Base-by-base conservation (phyloP, 2,888 invertebrate genomes). In the Hydroisotoma schaefferi region DNA sequence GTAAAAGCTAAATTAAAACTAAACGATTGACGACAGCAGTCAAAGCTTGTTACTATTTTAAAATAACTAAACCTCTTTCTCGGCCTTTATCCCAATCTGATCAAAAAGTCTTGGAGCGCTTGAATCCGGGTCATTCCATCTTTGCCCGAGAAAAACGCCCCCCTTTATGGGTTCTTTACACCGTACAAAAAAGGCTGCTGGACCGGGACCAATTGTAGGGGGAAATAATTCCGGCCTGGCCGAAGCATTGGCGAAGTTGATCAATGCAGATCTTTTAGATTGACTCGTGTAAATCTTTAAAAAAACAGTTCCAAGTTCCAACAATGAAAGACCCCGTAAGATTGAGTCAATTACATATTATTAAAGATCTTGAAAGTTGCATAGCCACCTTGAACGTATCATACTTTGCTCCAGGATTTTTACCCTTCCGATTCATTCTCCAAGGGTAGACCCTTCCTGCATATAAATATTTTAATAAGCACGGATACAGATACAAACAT, bases 51-150 rank as follows among this genome's bases (percentile, higher is more conserved):
- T 33, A 15, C 33, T n/a, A n/a, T n/a, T n/a, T n/a, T n/a, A n/a
- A n/a, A n/a, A n/a, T 33, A 33, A 10, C 33, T 8, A 20, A 10
- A 59, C 62, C 29, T 63, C 54, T 59, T 40, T 59, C 23, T 38
- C 23, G 15, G 25, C 18, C 23, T 57, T 33, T n/a, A 55, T 49
- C 6, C 28, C 28, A 25, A 71, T 40, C 15, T 48, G 33, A 20
- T 69, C 70, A 46, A 71, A 68, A n/a, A 62, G 59, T 55, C 70
- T 58, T 10, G 43, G 47, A 8, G 58, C 49, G 51, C 70, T 71
- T 15, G 54, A 15, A 8, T 55, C 37, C 1, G 63, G 59, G 52
- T 64, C 38, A 12, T 40, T 49, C 0, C 23, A 26, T 2, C 59
- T 62, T 54, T 64, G 57, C 10, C 62, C 60, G 2, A 69, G 58